Conservation (phyloP, 2,888 invertebrate genomes). For the Blastobasis lacticolella region DNA sequence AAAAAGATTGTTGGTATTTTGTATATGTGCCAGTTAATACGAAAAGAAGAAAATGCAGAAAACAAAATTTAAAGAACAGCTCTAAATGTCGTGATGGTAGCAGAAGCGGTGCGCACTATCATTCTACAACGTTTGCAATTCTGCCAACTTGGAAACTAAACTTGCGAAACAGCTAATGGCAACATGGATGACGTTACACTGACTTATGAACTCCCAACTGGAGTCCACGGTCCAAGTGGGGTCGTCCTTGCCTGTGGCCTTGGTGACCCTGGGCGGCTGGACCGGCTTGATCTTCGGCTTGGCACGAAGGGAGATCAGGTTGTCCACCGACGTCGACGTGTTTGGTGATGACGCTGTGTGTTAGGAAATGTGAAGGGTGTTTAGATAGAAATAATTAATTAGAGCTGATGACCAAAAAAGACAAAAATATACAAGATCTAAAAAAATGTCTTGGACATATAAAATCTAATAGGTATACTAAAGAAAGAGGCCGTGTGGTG, state of each 20-base stretch:
- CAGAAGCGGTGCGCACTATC: too few relatives aligned
- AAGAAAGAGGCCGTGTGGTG: too few relatives aligned
- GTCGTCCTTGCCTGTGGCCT: slow-evolving; percentile 68
- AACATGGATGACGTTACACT: slow-evolving; percentile 32
- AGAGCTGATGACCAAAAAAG: background rate
- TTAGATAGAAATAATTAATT: background rate
- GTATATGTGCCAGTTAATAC: too few relatives aligned
- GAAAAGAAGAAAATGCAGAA: too few relatives aligned
- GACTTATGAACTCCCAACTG: slow-evolving; percentile 92
- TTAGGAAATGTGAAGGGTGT: slow-evolving; percentile 7
- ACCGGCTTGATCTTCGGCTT: slow-evolving; percentile 81
- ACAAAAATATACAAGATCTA: too few relatives aligned
- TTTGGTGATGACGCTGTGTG: slow-evolving; percentile 64
- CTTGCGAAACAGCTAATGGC: background rate
- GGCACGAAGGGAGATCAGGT: slow-evolving; percentile 71
- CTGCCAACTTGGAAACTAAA: too few relatives aligned
- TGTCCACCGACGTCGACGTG: slow-evolving; percentile 81
- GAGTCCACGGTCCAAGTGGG: slow-evolving; percentile 88
- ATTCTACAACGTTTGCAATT: too few relatives aligned
- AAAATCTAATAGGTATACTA: too few relatives aligned
- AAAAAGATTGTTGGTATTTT: too few relatives aligned
- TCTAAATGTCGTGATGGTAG: too few relatives aligned
- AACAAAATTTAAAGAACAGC: too few relatives aligned
- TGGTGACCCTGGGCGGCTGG: slow-evolving; percentile 77
- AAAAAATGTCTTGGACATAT: too few relatives aligned